Evolutionary conservation across 2,888 invertebrate species (phyloP), one percentile per base, ranked within the genome.

Genomic region (Agonopterix arenella): DNA sequence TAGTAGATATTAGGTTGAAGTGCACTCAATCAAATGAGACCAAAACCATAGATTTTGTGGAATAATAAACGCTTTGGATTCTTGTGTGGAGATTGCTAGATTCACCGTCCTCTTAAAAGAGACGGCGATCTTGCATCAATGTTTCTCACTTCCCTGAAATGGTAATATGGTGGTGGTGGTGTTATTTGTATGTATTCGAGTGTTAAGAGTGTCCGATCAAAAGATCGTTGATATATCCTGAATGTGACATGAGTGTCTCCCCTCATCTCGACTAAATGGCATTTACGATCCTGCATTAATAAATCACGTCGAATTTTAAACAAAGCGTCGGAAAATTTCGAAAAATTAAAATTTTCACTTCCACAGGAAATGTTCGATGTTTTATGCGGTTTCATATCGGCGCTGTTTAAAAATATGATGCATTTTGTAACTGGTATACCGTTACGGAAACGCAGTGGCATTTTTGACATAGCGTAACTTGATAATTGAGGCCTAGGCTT

Each of bases 251-350:
- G 65, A 68, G 73, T 74, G 70, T 70, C 64, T 68, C 66, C 64
- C 64, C 70, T 66, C 75, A 69, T 73, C 66, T 68, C 68, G 58
- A 66, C 71, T 77, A 77, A 77, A 80, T 74, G 70, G 67, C 73
- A 70, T 79, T 78, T 72, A 73, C 71, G 70, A 66, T 63, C 65
- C 64, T 62, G 73, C 73, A 77, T 74, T 74, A 80, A 84, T 85
- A 84, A 84, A 84, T 84, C 80, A 81, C 64, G 68, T 61, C 66
- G 68, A 75, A 73, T 75, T 79, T 82, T 73, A 80, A 84, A 81
- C 76, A 80, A 70, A 70, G 75, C 74, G 67, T 61, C 61, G 63
- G 67, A 66, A 59, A 74, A 81, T 80, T 72, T 62, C 68, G 65
- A 68, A 77, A 73, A 81, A 78, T 79, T 77, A 73, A 80, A 80